A percentile compares a stretch with the other conserved stretches of the same genome.
phyloP scores from a whole-genome alignment of 2,888 invertebrate species.

The Thysanoteuthis rhombus region DNA sequence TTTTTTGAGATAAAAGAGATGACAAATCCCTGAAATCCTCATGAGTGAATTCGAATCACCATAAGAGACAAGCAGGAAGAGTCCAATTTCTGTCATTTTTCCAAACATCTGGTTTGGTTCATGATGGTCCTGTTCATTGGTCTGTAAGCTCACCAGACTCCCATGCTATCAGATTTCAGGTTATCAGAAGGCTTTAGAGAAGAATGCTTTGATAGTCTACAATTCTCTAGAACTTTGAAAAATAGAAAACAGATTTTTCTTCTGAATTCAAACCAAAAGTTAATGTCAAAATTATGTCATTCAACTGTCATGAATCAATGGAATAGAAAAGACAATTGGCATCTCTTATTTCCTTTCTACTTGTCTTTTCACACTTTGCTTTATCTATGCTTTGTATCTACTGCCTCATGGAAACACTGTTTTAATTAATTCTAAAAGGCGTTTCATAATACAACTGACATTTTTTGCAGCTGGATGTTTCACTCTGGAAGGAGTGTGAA shows the following conservation, averaged over 20 bases:
- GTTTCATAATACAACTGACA: too few relatives aligned
- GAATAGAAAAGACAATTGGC: not conserved
- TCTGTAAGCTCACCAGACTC: not conserved
- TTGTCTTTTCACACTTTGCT: not conserved
- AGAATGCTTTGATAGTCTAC: not conserved
- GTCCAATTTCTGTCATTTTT: not conserved
- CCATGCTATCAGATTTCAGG: not conserved
- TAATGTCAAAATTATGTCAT: not conserved
- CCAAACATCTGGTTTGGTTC: not conserved
- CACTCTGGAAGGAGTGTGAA: too few relatives aligned
- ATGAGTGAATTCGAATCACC: not conserved
- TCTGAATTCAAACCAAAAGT: not conserved
- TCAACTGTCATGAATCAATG: not conserved
- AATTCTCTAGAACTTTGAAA: not conserved
- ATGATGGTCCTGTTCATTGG: not conserved
- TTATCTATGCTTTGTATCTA: not conserved
- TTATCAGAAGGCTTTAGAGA: not conserved
- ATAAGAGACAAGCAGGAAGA: not conserved
- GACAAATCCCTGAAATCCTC: not conserved
- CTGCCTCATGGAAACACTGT: not conserved
- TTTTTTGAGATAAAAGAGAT: not conserved
- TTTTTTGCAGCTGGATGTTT: too few relatives aligned
- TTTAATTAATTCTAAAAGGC: too few relatives aligned
- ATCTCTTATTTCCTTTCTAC: not conserved
- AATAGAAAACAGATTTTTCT: not conserved